phyloP scores from a whole-genome alignment of 2,888 invertebrate genomes.

The Ophion costatus region DNA sequence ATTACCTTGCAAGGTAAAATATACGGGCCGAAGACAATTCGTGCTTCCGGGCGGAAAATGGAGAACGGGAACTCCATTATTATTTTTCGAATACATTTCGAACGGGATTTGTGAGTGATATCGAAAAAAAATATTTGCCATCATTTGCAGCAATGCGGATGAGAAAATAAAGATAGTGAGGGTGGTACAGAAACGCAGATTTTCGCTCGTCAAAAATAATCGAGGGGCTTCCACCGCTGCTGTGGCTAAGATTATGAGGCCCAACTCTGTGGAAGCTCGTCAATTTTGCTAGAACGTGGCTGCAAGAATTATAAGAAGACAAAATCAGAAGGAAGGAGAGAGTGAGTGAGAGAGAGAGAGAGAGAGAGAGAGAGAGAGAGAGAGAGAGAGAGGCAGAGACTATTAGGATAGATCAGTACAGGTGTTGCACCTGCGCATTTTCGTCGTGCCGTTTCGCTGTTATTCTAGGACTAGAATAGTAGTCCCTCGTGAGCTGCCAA shows the following conservation, averaged over 20 bases:
- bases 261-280: conserved; percentile 40
- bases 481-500: conserved; percentile 56
- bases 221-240: no score
- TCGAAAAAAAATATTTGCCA: no score
- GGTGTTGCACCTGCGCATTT: conserved; percentile 59
- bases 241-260: conserved; percentile 28
- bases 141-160: no score
- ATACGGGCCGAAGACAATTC: no score
- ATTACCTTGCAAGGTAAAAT: no score
- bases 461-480: conserved; percentile 27
- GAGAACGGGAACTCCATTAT: no score
- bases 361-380: not conserved
- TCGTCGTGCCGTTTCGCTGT: conserved; percentile 33
- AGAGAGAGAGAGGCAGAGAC: not conserved
- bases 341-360: not conserved
- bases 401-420: conserved; percentile 47
- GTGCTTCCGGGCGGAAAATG: no score
- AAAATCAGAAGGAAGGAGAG: conserved; percentile 30
- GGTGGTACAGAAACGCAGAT: no score
- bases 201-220: no score
- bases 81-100: no score
- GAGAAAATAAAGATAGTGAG: no score
- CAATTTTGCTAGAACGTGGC: conserved; percentile 34
- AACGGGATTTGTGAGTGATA: no score
- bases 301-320: not conserved